A percentile compares a stretch with the other conserved stretches of the same genome.
Conservation (phyloP, 2,113 vertebrate genomes). For the Penelope pileata region DNA sequence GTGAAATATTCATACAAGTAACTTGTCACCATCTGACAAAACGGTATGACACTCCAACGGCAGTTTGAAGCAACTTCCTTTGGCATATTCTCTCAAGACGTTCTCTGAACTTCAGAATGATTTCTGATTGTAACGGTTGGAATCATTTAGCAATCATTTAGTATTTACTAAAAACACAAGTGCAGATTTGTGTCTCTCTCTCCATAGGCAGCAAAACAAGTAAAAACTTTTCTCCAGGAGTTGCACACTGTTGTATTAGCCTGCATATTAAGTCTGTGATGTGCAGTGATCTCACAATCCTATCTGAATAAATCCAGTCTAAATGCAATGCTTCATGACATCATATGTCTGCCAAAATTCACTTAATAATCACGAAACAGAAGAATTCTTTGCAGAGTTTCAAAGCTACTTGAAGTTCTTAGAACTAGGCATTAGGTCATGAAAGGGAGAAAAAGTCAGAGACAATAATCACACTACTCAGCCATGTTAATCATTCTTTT, state of each 20-base stretch:
- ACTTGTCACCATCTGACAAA: background rate
- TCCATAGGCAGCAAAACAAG: background rate
- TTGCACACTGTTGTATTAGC: background rate
- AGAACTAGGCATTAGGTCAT: background rate
- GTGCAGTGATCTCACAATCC: background rate
- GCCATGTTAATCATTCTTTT: background rate
- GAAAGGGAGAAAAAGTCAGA: background rate
- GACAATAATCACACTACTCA: background rate
- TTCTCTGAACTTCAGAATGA: background rate
- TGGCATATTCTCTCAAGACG: background rate
- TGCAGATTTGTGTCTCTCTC: background rate
- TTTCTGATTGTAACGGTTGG: background rate
- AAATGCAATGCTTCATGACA: background rate
- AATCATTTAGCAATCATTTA: background rate
- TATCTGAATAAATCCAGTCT: background rate
- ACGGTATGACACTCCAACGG: fast-evolving
- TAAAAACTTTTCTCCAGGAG: background rate
- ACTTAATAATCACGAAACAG: background rate
- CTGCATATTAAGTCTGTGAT: too few species aligned
- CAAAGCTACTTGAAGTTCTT: background rate
- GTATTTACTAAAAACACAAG: background rate
- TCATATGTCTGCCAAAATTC: background rate
- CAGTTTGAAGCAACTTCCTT: background rate
- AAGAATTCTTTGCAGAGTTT: background rate
- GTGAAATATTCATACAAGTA: background rate